phyloP scores from a whole-genome alignment of 2,888 invertebrate species.

The Romanomermis culicivorax region DNA sequence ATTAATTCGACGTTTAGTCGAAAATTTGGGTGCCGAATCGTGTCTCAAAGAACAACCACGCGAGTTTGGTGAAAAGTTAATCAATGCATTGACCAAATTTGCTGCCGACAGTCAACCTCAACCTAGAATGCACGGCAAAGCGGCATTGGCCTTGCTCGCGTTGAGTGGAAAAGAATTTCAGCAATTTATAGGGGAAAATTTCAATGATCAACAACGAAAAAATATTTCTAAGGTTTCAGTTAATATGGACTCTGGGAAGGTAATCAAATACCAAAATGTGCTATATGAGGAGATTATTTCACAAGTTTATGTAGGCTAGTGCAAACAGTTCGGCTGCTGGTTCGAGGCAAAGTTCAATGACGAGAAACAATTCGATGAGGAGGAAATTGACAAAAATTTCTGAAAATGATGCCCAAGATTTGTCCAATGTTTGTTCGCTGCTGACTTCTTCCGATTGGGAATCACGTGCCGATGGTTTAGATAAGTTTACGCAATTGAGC shows the following conservation, averaged over 20 bases:
- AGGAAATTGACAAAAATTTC: background rate
- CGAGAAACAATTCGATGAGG: no score
- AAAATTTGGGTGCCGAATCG: slow-evolving; percentile 49
- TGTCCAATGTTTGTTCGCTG: background rate
- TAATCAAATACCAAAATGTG: no score
- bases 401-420: background rate
- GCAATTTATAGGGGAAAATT: no score
- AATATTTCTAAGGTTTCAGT: no score
- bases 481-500: background rate
- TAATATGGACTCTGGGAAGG: no score
- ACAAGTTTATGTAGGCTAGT: no score
- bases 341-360: no score
- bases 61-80: slow-evolving; percentile 35
- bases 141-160: slow-evolving; percentile 1
- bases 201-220: no score
- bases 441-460: slow-evolving; percentile 4
- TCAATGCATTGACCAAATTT: slow-evolving; percentile 58
- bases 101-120: slow-evolving; percentile 65
- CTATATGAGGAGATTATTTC: no score
- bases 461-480: background rate
- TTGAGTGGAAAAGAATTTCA: background rate
- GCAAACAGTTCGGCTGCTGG: no score
- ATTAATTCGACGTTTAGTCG: slow-evolving; percentile 49
- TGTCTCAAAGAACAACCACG: slow-evolving; percentile 41
- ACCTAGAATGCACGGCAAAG: slow-evolving; percentile 40